Percentiles rank a stretch among this genome's conserved stretches.
Evolutionary conservation across 2,797 vertebrate genomes (phyloP).

Genomic region (Neosilurus mollespiculum): DNA sequence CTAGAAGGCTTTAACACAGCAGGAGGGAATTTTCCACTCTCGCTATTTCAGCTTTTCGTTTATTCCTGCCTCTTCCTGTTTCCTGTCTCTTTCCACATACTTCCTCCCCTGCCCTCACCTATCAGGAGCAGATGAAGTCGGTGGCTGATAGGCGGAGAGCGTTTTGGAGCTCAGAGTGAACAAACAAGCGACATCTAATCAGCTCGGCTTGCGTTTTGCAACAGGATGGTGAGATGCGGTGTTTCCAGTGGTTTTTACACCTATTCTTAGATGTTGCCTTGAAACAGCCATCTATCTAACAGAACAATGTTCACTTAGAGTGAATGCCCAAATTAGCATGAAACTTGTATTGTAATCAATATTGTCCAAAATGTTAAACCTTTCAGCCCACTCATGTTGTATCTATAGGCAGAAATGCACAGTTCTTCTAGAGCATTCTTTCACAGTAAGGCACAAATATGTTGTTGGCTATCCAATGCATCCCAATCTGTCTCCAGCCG

Average conservation of each 20-base stretch:
- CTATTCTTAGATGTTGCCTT: slow-evolving; percentile 9
- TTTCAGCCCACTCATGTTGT: too few species aligned
- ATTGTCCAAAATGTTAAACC: too few species aligned
- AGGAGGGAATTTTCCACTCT: slow-evolving; percentile 60
- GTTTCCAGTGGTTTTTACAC: neutral
- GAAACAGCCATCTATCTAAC: neutral
- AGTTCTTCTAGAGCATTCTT: too few species aligned
- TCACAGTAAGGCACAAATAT: too few species aligned
- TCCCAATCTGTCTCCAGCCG: too few species aligned
- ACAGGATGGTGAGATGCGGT: neutral
- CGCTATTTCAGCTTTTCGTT: slow-evolving; percentile 67
- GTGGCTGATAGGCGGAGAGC: slow-evolving; percentile 19
- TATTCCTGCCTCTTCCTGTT: slow-evolving; percentile 72
- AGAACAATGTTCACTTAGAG: neutral
- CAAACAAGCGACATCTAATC: slow-evolving; percentile 23
- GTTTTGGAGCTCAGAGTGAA: neutral
- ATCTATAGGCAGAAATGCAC: too few species aligned
- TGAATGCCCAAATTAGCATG: too few species aligned
- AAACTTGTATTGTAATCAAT: too few species aligned
- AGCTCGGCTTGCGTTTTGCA: slow-evolving; percentile 27
- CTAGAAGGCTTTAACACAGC: slow-evolving; percentile 55
- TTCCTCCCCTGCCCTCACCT: slow-evolving; percentile 65
- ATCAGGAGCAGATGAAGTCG: slow-evolving; percentile 29
- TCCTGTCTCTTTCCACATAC: slow-evolving; percentile 68
- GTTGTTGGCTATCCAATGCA: too few species aligned